These are phyloP conservation scores for Percopsis omiscomaycus DNA, from an alignment of 2,797 vertebrate genomes.

Conservation along the genomic window DNA sequence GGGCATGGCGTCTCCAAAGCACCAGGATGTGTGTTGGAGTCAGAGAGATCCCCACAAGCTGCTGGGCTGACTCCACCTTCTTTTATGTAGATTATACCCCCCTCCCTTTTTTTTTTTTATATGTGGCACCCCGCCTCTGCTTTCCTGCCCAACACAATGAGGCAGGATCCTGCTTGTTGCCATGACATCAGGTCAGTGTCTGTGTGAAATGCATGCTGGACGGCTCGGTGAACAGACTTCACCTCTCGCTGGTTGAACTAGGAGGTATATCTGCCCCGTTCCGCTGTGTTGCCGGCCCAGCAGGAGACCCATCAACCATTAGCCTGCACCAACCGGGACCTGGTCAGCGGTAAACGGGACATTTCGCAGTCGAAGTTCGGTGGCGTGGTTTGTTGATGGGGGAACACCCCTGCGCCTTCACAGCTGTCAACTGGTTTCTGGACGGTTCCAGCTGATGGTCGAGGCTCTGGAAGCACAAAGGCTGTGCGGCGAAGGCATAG, in stretches of 20 bases:
- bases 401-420: not conserved
- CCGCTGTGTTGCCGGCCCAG: not conserved
- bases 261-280: conserved; percentile 12
- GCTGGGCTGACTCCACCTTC: conserved; percentile 58
- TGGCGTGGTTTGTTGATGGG: not conserved
- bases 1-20: conserved; percentile 26
- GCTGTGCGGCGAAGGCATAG: conserved; percentile 8
- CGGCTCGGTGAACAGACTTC: conserved; percentile 33
- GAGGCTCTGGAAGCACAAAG: not conserved
- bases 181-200: conserved; percentile 72
- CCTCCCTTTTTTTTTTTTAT: not conserved
- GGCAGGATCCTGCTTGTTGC: conserved; percentile 76
- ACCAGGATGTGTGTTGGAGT: conserved; percentile 48
- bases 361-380: conserved; percentile 12
- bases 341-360: conserved; percentile 30
- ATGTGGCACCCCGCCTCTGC: conserved; percentile 51
- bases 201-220: conserved; percentile 67
- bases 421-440: conserved; percentile 7
- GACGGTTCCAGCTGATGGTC: not conserved
- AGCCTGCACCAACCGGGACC: conserved; percentile 20
- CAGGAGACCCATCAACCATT: conserved; percentile 25
- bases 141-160: conserved; percentile 75
- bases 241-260: conserved; percentile 44
- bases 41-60: conserved; percentile 48
- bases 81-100: conserved; percentile 56